phyloP scores from a whole-genome alignment of 92 coral and sea anemone species.

The Palythoa grandis region DNA sequence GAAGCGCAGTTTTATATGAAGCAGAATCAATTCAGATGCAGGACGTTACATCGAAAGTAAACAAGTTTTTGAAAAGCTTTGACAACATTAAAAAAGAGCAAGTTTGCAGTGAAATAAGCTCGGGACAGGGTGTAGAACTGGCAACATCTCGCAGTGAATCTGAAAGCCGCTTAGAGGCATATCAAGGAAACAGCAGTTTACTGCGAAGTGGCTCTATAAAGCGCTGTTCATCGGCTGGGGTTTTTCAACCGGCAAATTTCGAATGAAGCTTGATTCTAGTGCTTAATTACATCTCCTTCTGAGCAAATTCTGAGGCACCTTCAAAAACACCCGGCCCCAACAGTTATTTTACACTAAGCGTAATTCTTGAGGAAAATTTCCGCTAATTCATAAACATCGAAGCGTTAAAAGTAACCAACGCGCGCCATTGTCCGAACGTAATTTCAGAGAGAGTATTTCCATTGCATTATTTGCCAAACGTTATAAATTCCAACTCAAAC shows the following conservation, averaged over 20 bases:
- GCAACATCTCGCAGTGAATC: neutral
- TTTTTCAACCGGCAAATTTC: conserved; percentile 72
- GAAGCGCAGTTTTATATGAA: conserved; percentile 62
- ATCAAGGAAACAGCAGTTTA: conserved; percentile 26
- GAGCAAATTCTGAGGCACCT: too few species aligned
- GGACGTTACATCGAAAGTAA: conserved; percentile 76
- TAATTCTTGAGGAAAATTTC: too few species aligned
- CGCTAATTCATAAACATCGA: too few species aligned
- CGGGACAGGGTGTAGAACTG: conserved; percentile 5
- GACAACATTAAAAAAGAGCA: conserved; percentile 65
- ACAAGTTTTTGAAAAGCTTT: conserved; percentile 72
- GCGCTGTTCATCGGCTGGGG: conserved; percentile 43
- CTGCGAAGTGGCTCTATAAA: conserved; percentile 24
- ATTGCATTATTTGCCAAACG: too few species aligned
- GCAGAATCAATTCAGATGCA: conserved; percentile 50
- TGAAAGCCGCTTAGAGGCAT: conserved; percentile 32
- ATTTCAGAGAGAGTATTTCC: too few species aligned
- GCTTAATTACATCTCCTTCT: too few species aligned
- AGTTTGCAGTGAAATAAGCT: neutral
- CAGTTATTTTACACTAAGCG: too few species aligned
- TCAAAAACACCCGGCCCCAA: too few species aligned
- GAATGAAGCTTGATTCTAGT: conserved; percentile 41
- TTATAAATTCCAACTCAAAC: too few species aligned
- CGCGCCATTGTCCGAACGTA: too few species aligned
- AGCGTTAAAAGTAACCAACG: too few species aligned